Base-by-base conservation (phyloP, 2,888 invertebrate species). In the Agapostemon virescens region DNA sequence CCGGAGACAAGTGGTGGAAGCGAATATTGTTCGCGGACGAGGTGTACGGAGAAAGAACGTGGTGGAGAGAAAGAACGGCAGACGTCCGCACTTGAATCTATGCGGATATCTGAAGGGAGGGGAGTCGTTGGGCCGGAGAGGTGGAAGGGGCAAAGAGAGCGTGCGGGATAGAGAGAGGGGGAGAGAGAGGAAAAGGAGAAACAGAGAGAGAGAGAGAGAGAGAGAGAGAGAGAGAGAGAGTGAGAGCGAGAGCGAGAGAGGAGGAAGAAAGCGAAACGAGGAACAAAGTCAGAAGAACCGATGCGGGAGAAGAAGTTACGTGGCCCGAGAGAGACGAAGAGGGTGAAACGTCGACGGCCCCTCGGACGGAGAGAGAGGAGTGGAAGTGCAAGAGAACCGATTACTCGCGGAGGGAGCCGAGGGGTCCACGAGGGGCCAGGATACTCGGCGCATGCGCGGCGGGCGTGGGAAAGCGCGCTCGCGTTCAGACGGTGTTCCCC, bases 401-500 rank as follows among this genome's bases (percentile, higher is more conserved):
- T 86, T 86, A 85, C 86, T 61, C 63, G 68, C 77, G 81, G 72
- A 76, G 81, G 82, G 84, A 79, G 74, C 67, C 77, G 78, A 83
- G 83, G 81, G 76, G 79, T 38, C 69, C 70, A 69, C 80, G 80
- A 82, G 83, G 83, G 83, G 77, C 61, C 70, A 72, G 77, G 80
- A 83, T 82, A 69, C 55, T n/a, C 79, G 84, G 90, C 90, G 91
- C 91, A 90, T 90, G 91, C 90, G 91, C 90, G 82, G 76, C 86
- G 85, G 90, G 88, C 91, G 92, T 91, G 92, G 91, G 92, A 92
- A 92, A 91, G 91, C 84, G 84, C 88, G 90, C 88, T 89, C 88
- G 86, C 86, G 89, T 88, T 89, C 90, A 85, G 85, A 83, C 83
- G 72, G 64, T 71, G 61, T n/a, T 63, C 63, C 63, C 63, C 63